Evolutionary conservation across 2,888 invertebrate species (phyloP).

Genomic region (Pecten maximus): DNA sequence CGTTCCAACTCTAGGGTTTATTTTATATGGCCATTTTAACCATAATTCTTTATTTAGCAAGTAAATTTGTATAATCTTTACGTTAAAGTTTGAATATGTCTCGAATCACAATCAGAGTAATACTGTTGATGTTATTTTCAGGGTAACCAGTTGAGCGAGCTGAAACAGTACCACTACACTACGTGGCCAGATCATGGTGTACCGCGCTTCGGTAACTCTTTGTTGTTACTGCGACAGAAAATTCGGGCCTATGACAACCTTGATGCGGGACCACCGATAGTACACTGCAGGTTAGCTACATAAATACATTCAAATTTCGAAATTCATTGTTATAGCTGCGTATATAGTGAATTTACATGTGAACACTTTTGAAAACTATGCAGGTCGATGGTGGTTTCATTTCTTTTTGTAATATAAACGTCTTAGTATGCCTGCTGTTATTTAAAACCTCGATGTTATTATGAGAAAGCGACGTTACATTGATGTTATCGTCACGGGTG

Average conservation of each 20-base stretch:
- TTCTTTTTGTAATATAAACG: too few species aligned
- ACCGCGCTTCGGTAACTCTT: conserved; percentile 77
- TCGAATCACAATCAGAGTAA: not conserved
- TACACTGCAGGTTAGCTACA: conserved; percentile 74
- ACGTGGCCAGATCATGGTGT: conserved; percentile 82
- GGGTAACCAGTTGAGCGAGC: conserved; percentile 71
- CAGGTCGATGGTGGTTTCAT: too few species aligned
- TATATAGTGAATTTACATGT: not conserved
- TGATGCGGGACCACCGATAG: conserved; percentile 75
- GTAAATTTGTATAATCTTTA: not conserved
- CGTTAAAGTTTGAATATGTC: not conserved
- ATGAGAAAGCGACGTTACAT: too few species aligned
- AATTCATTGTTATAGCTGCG: not conserved
- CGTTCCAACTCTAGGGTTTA: too few species aligned
- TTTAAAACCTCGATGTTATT: too few species aligned
- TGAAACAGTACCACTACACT: conserved; percentile 82
- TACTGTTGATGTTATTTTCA: conserved; percentile 54
- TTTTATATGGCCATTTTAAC: too few species aligned
- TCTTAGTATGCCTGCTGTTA: too few species aligned
- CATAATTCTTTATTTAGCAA: too few species aligned
- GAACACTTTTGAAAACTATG: too few species aligned
- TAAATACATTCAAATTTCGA: too few species aligned
- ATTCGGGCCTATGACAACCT: conserved; percentile 78
- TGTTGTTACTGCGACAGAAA: conserved; percentile 79
- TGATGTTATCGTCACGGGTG: too few species aligned